phyloP scores from a whole-genome alignment of 1,140 invertebrate species.

The Ditylenchus dipsaci region DNA sequence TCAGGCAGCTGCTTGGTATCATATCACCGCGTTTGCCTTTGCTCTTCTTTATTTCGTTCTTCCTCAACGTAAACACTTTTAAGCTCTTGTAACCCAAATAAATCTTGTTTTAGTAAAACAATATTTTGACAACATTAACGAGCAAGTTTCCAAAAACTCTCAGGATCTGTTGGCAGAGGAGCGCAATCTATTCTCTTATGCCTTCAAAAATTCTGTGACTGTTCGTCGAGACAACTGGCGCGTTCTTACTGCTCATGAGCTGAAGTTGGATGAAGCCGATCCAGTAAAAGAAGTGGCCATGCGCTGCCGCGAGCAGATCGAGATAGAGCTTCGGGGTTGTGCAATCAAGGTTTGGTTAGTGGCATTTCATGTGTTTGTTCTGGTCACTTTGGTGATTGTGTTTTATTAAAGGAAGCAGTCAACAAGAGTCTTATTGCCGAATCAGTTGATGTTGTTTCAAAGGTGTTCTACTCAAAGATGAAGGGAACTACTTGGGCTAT shows the following conservation, averaged over 20 bases:
- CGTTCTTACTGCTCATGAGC: slow-evolving; percentile 97
- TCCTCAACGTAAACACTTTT: no score
- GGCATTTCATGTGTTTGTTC: no score
- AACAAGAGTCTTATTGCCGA: slow-evolving; percentile 94
- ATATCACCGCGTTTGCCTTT: no score
- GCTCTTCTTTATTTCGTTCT: no score
- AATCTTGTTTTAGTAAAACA: no score
- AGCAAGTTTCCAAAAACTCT: no score
- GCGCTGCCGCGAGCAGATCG: slow-evolving; percentile 95
- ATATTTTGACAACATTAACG: no score
- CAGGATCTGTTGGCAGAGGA: slow-evolving; percentile 73
- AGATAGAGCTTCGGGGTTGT: slow-evolving; percentile 95
- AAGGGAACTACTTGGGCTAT: slow-evolving; percentile 93
- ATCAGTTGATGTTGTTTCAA: slow-evolving; percentile 91
- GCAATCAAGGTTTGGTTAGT: slow-evolving; percentile 83
- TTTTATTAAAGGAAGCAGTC: slow-evolving; percentile 60
- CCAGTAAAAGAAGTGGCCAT: slow-evolving; percentile 96
- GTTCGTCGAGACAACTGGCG: slow-evolving; percentile 93
- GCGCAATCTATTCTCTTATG: slow-evolving; percentile 91
- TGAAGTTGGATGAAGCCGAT: slow-evolving; percentile 87
- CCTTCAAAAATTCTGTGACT: slow-evolving; percentile 98
- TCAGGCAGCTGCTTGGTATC: no score
- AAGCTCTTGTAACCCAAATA: no score
- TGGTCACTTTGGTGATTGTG: no score
- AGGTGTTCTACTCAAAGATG: slow-evolving; percentile 99